These are phyloP conservation scores for Oreochromis mossambicus DNA, from an alignment of 2,797 vertebrate genomes.

Conservation along the genomic window DNA sequence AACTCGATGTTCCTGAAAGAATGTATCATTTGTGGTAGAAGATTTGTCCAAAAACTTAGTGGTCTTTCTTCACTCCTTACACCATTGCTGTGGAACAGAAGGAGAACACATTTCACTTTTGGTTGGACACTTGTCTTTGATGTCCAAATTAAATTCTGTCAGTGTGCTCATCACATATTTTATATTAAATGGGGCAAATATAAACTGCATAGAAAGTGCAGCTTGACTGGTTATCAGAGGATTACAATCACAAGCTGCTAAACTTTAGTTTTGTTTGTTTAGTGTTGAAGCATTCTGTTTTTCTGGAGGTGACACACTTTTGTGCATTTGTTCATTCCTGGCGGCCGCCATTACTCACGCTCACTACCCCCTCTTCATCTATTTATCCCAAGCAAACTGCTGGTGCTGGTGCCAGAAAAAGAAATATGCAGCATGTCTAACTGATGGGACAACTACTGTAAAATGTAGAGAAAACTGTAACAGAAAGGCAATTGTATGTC, in stretches of 20 bases:
- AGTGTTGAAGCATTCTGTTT: neutral
- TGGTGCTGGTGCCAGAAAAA: neutral
- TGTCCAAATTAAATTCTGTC: neutral
- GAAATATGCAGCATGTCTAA: neutral
- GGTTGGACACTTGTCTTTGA: neutral
- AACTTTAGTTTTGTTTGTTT: neutral
- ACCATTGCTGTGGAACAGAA: neutral
- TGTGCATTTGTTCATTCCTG: neutral
- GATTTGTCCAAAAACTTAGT: neutral
- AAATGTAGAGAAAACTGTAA: neutral
- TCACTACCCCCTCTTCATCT: neutral
- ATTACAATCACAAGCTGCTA: neutral
- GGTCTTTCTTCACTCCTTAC: neutral
- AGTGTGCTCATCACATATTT: neutral
- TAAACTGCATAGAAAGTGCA: neutral
- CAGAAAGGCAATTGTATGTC: accelerated
- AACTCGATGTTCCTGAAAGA: neutral
- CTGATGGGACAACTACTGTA: neutral
- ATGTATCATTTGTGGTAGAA: neutral
- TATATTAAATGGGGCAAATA: neutral
- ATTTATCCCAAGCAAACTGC: neutral
- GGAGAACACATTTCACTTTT: neutral
- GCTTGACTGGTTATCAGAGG: neutral
- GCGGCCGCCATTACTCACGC: neutral
- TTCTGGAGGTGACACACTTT: neutral